Percentiles rank a stretch among this genome's conserved stretches.
Conservation (phyloP, 2,888 invertebrate genomes). For the Cotesia congregata region DNA sequence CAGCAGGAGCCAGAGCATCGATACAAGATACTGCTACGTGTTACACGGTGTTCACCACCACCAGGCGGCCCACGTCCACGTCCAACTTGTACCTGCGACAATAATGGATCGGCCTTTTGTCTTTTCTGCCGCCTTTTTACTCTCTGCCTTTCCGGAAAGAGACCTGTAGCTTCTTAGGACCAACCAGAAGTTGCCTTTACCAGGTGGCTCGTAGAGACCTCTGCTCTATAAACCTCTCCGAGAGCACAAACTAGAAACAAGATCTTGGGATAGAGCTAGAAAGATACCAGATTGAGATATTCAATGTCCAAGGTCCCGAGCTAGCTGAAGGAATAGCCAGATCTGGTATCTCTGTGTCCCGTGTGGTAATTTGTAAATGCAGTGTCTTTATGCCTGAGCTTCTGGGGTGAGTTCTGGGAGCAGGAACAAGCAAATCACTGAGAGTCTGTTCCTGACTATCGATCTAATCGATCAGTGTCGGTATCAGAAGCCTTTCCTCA, state of each 20-base stretch:
- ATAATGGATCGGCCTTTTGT: slow-evolving; percentile 53
- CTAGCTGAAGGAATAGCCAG: slow-evolving; percentile 40
- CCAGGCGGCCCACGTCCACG: slow-evolving; percentile 58
- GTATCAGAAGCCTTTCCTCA: slow-evolving; percentile 3
- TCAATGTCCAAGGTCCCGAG: slow-evolving; percentile 33
- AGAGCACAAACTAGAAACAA: neutral
- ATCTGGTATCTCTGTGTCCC: slow-evolving; percentile 46
- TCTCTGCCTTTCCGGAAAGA: neutral
- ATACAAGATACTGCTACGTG: slow-evolving; percentile 71
- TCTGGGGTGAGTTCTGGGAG: too few species aligned
- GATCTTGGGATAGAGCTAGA: neutral
- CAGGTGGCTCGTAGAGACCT: too few species aligned
- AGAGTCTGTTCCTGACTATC: too few species aligned
- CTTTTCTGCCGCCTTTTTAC: slow-evolving; percentile 17
- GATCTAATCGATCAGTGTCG: slow-evolving; percentile 33
- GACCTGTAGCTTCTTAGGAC: neutral
- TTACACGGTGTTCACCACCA: slow-evolving; percentile 70
- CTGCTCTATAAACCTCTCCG: too few species aligned
- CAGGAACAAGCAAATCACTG: too few species aligned
- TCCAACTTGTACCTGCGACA: slow-evolving; percentile 53
- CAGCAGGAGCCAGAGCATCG: slow-evolving; percentile 65
- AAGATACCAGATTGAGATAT: slow-evolving; percentile 46
- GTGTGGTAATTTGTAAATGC: slow-evolving; percentile 45
- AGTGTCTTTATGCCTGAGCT: neutral
- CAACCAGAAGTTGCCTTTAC: neutral